Evolutionary conservation across 2,113 vertebrate species (phyloP), one percentile per base, ranked within the genome.

Genomic region (Lampris incognitus): DNA sequence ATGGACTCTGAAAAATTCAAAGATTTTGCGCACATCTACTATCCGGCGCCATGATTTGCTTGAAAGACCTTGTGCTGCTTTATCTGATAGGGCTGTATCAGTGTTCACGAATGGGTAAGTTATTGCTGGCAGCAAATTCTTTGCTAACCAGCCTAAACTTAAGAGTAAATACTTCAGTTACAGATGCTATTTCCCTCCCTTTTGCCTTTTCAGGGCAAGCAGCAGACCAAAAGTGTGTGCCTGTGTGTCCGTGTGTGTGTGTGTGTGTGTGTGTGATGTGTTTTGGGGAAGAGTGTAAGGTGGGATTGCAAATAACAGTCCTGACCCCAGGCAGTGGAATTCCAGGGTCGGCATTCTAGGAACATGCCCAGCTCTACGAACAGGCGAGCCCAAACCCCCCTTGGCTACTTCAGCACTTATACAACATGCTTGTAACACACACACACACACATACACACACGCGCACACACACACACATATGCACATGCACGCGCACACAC

Each of bases 271-370:
- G 73, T 81, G 65, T 76, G 51, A 24, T 52, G 39, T 41, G 50
- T 50, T 76, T 83, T 78, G 67, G 71, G 13, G 37, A 87, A 76
- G 42, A 66, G 76, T 81, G 72, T 81, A 85, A 84, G 72, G 74
- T 82, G 74, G 78, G 72, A 86, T 85, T 86, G 77, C 76, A 89
- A 89, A 90, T 86, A 85, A 85, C 88, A 87, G 79, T 84, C 68
- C 56, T 74, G 80, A 91, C 88, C 91, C 72, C 54, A 2, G 88
- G 82, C 85, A 52, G 59, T 87, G 85, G 89, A 91, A 93, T 92
- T 93, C 88, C 85, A 89, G 82, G 84, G 68, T 74, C 75, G 11
- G 87, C 58, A 88, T 90, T 93, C 69, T 74, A 91, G 77, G 88
- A 91, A 88, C 84, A 91, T 86, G 87, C 84, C 85, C 78, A 84